Evolutionary conservation across 1,140 invertebrate genomes (phyloP).

Genomic region (Goniozus legneri): DNA sequence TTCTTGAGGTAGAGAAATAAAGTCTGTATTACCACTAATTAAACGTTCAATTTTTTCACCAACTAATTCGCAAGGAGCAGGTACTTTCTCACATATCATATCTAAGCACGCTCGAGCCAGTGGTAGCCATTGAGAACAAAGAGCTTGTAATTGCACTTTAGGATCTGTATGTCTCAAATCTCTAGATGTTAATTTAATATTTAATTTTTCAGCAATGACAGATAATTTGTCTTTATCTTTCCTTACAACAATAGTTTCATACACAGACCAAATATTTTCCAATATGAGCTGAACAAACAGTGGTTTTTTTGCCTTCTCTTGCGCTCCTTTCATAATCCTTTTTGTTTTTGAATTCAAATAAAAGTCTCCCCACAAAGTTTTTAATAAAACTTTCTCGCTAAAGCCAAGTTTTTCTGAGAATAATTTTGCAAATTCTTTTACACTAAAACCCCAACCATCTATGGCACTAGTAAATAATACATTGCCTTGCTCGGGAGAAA

Average conservation of each 20-base stretch:
- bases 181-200: constrained; percentile 71
- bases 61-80: constrained; percentile 75
- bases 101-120: constrained; percentile 75
- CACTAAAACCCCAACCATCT: constrained; percentile 95
- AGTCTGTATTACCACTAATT: constrained; percentile 58
- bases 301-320: constrained; percentile 92
- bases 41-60: constrained; percentile 67
- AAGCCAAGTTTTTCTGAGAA: constrained; percentile 78
- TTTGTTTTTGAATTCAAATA: constrained; percentile 88
- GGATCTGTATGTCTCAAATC: constrained; percentile 78
- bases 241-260: constrained; percentile 74
- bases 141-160: constrained; percentile 73
- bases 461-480: constrained; percentile 94
- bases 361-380: constrained; percentile 93
- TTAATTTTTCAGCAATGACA: constrained; percentile 79
- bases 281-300: constrained; percentile 94
- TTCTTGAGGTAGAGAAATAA: constrained; percentile 66
- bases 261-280: constrained; percentile 91
- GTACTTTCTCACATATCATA: constrained; percentile 78
- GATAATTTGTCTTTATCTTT: constrained; percentile 80
- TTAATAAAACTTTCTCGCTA: constrained; percentile 61
- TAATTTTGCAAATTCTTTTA: constrained; percentile 83
- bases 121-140: constrained; percentile 88
- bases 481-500: constrained; percentile 89
- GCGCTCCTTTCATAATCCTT: constrained; percentile 83